Base-by-base conservation (phyloP, 2,113 vertebrate species). In the Phalacrocorax pelagicus region DNA sequence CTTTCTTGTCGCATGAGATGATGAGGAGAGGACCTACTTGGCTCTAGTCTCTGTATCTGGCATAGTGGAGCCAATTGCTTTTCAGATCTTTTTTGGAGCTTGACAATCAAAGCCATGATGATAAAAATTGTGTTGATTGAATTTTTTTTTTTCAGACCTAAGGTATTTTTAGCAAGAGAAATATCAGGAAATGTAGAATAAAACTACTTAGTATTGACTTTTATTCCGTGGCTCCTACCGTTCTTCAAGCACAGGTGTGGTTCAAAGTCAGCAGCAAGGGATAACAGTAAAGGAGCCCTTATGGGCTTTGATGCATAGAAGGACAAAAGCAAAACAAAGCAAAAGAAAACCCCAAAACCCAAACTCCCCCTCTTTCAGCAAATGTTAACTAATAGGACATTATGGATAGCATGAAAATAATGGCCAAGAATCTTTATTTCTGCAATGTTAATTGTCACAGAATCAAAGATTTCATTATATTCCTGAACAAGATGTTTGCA, bases 151-250 rank as follows among this genome's bases (percentile, higher is more conserved):
- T 87, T 72, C 61, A 71, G 58, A 40, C 69, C 32, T 81, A 74
- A 96, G 94, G 24, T 95, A 88, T 95, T 97, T 97, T 96, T 94
- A 94, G 88, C 87, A 93, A 77, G 32, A 91, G 24, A 74, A 77
- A 34, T 71, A 94, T 87, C 75, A 92, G 90, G 92, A 97, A 95
- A 92, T 94, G 70, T 38, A 82, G 65, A 91, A 81, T 85, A 66
- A 94, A 96, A 82, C 81, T 85, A 46, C 44, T 92, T 92, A 93
- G 79, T 94, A 96, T 96, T 0, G 54, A 94, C 61, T 81, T 96
- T 46, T 61, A 21, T 92, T 81, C 72, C 94, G 79, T 96, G 86
- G 86, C 82, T 92, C 94, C 84, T 62, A 54, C 94, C 51, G 52
- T 57, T 78, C 52, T 89, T 83, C 78, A 95, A 89, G 92, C 38